A percentile compares a stretch with the other conserved stretches of the same genome.
phyloP scores from a whole-genome alignment of 2,888 invertebrate species.

The Mamestra brassicae region DNA sequence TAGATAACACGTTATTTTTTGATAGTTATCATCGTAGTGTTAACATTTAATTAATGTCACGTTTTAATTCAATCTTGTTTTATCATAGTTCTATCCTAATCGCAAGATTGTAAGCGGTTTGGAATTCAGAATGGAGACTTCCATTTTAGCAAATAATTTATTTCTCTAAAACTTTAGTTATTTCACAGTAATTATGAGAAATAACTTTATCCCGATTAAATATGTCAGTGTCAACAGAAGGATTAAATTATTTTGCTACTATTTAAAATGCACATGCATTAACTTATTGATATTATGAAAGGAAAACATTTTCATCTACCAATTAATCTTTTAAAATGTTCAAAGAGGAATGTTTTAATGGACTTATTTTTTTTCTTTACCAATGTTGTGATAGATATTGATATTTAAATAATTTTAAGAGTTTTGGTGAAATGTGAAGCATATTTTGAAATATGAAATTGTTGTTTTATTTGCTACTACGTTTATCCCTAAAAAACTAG shows the following conservation, averaged over 20 bases:
- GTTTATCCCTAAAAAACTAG: background rate
- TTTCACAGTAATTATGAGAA: conserved; percentile 3
- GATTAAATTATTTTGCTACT: background rate
- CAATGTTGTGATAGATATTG: conserved; percentile 40
- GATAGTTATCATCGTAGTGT: conserved; percentile 18
- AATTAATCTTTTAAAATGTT: conserved; percentile 7
- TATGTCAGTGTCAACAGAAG: background rate
- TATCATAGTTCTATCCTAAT: conserved; percentile 24
- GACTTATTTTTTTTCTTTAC: background rate
- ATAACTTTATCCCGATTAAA: background rate
- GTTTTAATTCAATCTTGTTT: background rate
- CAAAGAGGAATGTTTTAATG: background rate
- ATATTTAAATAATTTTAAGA: conserved; percentile 39
- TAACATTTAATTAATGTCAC: conserved; percentile 1
- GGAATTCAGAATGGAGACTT: conserved; percentile 32
- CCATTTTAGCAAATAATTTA: background rate
- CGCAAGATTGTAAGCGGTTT: conserved; percentile 4
- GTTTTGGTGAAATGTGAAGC: conserved; percentile 39
- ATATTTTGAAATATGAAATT: conserved; percentile 11
- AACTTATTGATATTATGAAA: conserved; percentile 7
- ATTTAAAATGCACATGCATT: conserved; percentile 10
- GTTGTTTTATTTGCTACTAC: conserved; percentile 14
- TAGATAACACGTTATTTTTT: conserved; percentile 34
- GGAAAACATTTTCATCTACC: conserved; percentile 8
- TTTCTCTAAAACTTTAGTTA: background rate